Evolutionary conservation across 2,888 invertebrate species (phyloP), one percentile per base, ranked within the genome.

Genomic region (Onthophagus sagittarius): DNA sequence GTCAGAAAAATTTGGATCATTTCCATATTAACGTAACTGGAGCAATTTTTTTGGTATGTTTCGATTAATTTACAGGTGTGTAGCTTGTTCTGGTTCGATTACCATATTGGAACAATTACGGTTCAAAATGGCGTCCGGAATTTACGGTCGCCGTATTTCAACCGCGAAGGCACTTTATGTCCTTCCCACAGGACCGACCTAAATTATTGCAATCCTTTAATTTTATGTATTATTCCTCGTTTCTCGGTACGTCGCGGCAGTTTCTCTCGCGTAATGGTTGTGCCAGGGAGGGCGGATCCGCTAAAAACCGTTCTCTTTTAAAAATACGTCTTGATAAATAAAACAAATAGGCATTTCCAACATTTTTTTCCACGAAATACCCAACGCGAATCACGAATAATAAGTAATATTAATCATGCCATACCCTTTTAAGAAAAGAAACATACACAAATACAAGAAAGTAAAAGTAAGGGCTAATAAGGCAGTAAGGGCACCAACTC

Each of bases 241-340:
- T 67, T 32, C 15, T 64, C 64, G 39, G 39, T 53, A 53, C 39
- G 39, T 53, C 39, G 39, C 33, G 13, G 71, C 14, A 62, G 63
- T 70, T 62, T 53, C 53, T 53, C 70, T 70, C 39, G 39, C 39
- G 39, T 53, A 53, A 53, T 53, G 39, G 39, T 11, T 11, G 39
- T 69, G 69, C 33, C 62, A 62, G 39, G 15, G 39, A 15, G 69
- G 39, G 39, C 39, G 39, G 39, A 11, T 53, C 39, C 39, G 39
- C 39, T 7, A 53, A 53, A 53, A 53, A 53, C 73, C 73, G 73
- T 69, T 23, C 23, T 23, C 23, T 23, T 23, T 23, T 23, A 23
- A 23, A 72, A 69, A 70, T 74, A 76, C 74, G 73, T 76, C 76
- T 74, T 73, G 71, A 74, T 74, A 74, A 76, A 76, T 76, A 74